A percentile compares a stretch with the other conserved stretches of the same genome.
Conservation (phyloP, 2,888 invertebrate genomes). For the Punctoribates punctum region DNA sequence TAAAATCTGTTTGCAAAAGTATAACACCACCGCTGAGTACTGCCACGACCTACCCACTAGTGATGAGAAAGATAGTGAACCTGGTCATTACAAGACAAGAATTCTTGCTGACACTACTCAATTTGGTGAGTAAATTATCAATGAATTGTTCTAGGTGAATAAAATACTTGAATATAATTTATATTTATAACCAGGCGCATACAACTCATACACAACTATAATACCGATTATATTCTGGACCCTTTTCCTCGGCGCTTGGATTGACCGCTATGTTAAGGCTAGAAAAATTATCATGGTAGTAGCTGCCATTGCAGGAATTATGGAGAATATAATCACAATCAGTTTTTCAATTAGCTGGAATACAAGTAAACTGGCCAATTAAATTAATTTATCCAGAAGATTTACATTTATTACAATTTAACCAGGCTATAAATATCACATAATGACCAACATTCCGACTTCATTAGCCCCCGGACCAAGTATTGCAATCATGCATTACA, state of each 20-base stretch:
- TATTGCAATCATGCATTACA: not conserved
- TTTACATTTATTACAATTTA: not conserved
- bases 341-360: not conserved
- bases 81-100: not conserved
- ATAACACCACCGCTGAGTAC: not conserved
- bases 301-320: not conserved
- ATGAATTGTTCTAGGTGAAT: not conserved
- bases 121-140: not conserved
- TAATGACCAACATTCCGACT: not conserved
- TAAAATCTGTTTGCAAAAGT: constrained; percentile 18
- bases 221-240: not conserved
- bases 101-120: not conserved
- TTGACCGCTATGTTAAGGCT: not conserved
- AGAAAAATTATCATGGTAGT: not conserved
- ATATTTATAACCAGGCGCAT: not conserved
- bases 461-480: not conserved
- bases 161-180: not conserved
- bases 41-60: constrained; percentile 7
- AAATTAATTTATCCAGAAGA: not conserved
- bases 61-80: not conserved
- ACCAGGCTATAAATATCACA: not conserved
- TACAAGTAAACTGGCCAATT: not conserved
- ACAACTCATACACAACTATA: not conserved
- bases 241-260: not conserved
- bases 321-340: not conserved